Evolutionary conservation across 92 coral and sea anemone species (phyloP), one percentile per base, ranked within the genome.

Genomic region (Zoanthus sansibaricus): DNA sequence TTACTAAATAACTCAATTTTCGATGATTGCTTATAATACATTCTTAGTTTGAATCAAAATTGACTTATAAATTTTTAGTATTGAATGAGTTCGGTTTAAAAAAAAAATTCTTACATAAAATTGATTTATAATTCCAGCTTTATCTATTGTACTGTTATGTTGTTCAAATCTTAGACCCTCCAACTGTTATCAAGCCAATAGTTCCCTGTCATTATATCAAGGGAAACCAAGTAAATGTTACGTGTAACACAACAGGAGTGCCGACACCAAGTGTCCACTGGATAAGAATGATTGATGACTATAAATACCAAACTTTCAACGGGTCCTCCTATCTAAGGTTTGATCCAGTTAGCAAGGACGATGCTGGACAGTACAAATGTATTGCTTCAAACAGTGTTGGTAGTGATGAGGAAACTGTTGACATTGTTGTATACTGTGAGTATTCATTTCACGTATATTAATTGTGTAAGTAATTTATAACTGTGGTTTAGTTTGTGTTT

Each of bases 391-490:
- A 73, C 54, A 37, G 51, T 17, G 77, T 1, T 37, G 77, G 77
- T 7, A 73, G 20, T 48, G 77, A 42, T 1, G 54, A 73, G 18
- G 51, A 3, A 2, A 73, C 77, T 42, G 77, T 17, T 42, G 30
- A 73, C 55, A 42, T 73, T 44, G 58, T 73, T 73, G 77, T 73
- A 9, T 44, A 44, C 46, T 73, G 77, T 73, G 21, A 73, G 77
- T 73, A 69, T 20, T 62, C 55, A 12, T 69, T 69, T 69, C 1
- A 12, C 7, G 15, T 20, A 6, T 62, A 62, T 62, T 62, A 62
- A 10, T 5, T 5, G 52, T 11, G 12, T 49, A 49, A 37, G 42
- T 37, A 1, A 37, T 37, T 37, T 37, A 37, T 37, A 37, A 37
- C 42, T 0, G 3, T 37, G 42, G 42, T 37, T 37, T 37, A 4